Conservation (phyloP, 2,888 invertebrate genomes). For the Lissonota sp. region DNA sequence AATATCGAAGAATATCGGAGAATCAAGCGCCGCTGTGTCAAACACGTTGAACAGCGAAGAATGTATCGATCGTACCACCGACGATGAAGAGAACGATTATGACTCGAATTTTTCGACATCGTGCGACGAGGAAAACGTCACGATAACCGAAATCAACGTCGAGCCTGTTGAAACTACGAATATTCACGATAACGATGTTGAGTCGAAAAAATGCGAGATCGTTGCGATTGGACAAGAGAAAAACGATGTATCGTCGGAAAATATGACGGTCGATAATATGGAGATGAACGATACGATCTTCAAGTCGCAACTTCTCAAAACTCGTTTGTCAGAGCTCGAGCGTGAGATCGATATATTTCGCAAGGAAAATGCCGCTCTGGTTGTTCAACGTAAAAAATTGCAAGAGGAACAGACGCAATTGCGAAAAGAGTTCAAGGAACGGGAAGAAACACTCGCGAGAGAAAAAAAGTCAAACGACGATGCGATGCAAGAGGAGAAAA, state of each 20-base stretch:
- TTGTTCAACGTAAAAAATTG: slow-evolving; percentile 80
- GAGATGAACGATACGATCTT: slow-evolving; percentile 84
- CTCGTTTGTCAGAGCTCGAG: slow-evolving; percentile 88
- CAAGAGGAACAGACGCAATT: slow-evolving; percentile 85
- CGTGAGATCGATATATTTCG: slow-evolving; percentile 86
- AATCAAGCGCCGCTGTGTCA: not conserved
- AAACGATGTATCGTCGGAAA: slow-evolving; percentile 67
- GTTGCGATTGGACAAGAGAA: slow-evolving; percentile 61
- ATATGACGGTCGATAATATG: slow-evolving; percentile 80
- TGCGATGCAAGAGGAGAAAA: slow-evolving; percentile 89
- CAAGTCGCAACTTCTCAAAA: slow-evolving; percentile 87
- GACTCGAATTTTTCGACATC: slow-evolving; percentile 57
- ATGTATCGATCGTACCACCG: slow-evolving; percentile 66
- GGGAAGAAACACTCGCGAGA: slow-evolving; percentile 87
- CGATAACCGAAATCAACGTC: slow-evolving; percentile 51
- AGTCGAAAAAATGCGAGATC: slow-evolving; percentile 46
- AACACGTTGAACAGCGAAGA: slow-evolving; percentile 20
- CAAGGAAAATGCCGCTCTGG: slow-evolving; percentile 85
- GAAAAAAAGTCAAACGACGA: slow-evolving; percentile 88
- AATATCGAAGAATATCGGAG: not conserved
- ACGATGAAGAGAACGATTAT: slow-evolving; percentile 68
- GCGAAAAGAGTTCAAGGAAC: slow-evolving; percentile 85
- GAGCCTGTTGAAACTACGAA: slow-evolving; percentile 43
- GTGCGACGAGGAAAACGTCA: slow-evolving; percentile 60
- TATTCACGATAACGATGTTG: slow-evolving; percentile 52